phyloP scores from a whole-genome alignment of 2,113 vertebrate species.

The Bos indicus region DNA sequence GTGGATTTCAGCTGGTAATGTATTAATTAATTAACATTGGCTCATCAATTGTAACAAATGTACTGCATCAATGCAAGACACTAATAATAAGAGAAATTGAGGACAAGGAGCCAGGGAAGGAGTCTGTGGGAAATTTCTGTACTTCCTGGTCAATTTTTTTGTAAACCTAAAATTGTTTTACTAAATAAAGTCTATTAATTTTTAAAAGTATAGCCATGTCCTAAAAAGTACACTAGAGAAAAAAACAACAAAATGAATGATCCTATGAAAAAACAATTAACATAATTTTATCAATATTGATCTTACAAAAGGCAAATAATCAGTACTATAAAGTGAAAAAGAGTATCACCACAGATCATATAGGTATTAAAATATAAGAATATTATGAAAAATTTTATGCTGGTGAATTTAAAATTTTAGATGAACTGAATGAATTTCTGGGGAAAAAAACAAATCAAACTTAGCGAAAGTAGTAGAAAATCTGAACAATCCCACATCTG shows the following conservation, averaged over 20 bases:
- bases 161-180: neutral
- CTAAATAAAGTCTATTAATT: neutral
- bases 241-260: neutral
- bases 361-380: neutral
- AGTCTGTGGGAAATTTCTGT: neutral
- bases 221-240: neutral
- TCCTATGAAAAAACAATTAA: neutral
- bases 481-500: neutral
- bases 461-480: neutral
- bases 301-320: neutral
- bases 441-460: neutral
- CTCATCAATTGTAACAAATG: neutral
- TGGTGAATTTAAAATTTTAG: neutral
- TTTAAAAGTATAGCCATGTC: neutral
- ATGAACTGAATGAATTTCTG: neutral
- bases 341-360: neutral
- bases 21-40: neutral
- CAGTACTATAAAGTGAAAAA: neutral
- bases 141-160: neutral
- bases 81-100: neutral
- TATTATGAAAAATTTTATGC: neutral
- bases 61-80: neutral
- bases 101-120: neutral
- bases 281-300: neutral
- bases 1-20: neutral